A percentile compares a stretch with the other conserved stretches of the same genome.
phyloP scores from a whole-genome alignment of 2,888 invertebrate genomes.

The Steinernema hermaphroditum region DNA sequence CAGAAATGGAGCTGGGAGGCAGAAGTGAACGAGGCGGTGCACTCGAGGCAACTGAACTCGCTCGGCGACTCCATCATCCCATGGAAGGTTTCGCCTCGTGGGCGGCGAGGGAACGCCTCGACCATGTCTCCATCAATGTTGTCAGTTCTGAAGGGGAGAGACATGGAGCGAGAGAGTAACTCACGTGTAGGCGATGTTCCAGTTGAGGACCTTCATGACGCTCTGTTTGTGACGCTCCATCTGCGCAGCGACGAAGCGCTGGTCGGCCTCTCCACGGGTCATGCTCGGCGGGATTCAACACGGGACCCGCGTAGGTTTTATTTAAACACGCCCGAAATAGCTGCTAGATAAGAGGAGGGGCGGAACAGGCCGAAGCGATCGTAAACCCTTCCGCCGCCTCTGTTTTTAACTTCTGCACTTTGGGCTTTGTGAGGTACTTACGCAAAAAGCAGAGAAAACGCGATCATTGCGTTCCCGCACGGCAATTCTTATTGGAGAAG shows the following conservation, averaged over 20 bases:
- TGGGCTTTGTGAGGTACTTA: not conserved
- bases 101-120: not conserved
- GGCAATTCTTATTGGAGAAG: not conserved
- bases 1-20: not conserved
- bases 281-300: not conserved
- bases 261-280: not conserved
- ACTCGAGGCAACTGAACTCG: not conserved
- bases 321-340: not conserved
- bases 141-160: not conserved
- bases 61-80: not conserved
- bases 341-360: not conserved
- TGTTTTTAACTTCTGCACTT: not conserved
- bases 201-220: constrained; percentile 9
- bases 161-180: not conserved
- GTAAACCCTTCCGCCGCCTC: not conserved
- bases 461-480: not conserved
- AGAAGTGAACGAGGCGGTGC: not conserved
- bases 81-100: not conserved
- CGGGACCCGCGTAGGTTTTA: too few species aligned
- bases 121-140: not conserved
- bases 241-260: not conserved
- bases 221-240: not conserved
- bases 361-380: not conserved
- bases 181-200: constrained; percentile 9
- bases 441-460: not conserved